Base-by-base conservation (phyloP, 2,113 vertebrate species). In the Bos indicus region DNA sequence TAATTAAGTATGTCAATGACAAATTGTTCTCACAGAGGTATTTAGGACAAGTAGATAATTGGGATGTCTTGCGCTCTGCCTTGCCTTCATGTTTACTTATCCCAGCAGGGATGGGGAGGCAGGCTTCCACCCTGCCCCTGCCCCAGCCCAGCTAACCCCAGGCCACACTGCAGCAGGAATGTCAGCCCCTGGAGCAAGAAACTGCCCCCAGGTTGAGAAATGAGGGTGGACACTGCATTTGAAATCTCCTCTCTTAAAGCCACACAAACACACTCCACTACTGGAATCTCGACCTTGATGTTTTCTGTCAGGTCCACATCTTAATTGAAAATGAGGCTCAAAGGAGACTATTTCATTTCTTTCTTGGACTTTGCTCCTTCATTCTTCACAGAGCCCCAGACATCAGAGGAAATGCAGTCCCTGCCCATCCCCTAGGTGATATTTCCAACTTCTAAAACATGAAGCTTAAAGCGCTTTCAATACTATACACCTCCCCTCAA, bases 1-100 rank as follows among this genome's bases (percentile, higher is more conserved):
- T 98, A 98, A 99, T 99, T 97, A 99, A 98, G 97, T 97, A 98
- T 98, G 98, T 98, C 98, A 99, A 98, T 98, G 98, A 99, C 98
- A 99, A 99, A 99, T 99, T 98, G 98, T 98, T 98, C 97, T 98
- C 98, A 93, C 95, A 98, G 98, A 99, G 99, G 98, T 96, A 98
- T 98, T 99, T 98, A 98, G 95, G 95, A 97, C 54, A 60, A 97
- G 94, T 86, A 98, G 97, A 98, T 98, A 98, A 99, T 98, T 98
- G 98, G 98, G 97, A 98, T 98, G 98, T 98, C 98, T 89, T 98
- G 98, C 94, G 97, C 98, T 95, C 96, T 97, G 98, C 98, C 97
- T 97, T 93, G 88, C 93, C 77, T 97, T 96, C 51, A 90, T 98
- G 96, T 98, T 98, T 98, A 91, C 97, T 98, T 97, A 81, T 81